These are phyloP conservation scores for Lutjanus erythropterus DNA, from an alignment of 2,113 vertebrate genomes.

Conservation along the genomic window DNA sequence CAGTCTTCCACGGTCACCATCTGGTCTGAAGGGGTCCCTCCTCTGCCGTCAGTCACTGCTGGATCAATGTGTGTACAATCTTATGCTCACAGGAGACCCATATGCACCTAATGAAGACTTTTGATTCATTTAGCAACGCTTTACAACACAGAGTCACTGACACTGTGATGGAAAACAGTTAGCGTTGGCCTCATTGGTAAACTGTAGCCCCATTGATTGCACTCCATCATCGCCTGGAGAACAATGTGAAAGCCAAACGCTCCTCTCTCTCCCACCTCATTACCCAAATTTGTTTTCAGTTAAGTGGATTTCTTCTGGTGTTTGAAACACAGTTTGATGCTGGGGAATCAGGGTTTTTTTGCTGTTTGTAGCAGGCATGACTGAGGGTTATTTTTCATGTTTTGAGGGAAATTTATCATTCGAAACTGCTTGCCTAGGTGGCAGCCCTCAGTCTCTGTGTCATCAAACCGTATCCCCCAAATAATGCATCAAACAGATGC, in stretches of 20 bases:
- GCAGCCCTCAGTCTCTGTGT: conserved; percentile 17
- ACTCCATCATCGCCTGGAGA: conserved; percentile 53
- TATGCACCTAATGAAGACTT: conserved; percentile 69
- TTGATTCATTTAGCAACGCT: conserved; percentile 67
- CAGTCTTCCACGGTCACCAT: neutral
- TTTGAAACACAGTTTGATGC: conserved; percentile 40
- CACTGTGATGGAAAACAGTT: conserved; percentile 56
- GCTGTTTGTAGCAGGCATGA: conserved; percentile 7
- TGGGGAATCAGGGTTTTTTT: neutral
- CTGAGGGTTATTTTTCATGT: conserved; percentile 24
- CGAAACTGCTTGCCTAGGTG: conserved; percentile 11
- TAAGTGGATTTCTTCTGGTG: conserved; percentile 40
- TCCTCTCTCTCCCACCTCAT: conserved; percentile 63
- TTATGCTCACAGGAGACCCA: conserved; percentile 54
- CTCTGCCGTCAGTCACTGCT: conserved; percentile 32
- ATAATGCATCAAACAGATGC: conserved; percentile 16
- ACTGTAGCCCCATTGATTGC: conserved; percentile 64
- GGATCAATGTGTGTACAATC: conserved; percentile 65
- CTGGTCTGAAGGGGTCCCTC: conserved; percentile 9
- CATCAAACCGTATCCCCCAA: conserved; percentile 31
- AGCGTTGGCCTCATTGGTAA: conserved; percentile 44
- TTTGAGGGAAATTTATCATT: conserved; percentile 10
- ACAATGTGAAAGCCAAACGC: conserved; percentile 35
- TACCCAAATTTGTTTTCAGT: conserved; percentile 68
- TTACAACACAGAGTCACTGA: conserved; percentile 38